These are phyloP conservation scores for Solen grandis DNA, from an alignment of 1,140 invertebrate species.

Conservation along the genomic window DNA sequence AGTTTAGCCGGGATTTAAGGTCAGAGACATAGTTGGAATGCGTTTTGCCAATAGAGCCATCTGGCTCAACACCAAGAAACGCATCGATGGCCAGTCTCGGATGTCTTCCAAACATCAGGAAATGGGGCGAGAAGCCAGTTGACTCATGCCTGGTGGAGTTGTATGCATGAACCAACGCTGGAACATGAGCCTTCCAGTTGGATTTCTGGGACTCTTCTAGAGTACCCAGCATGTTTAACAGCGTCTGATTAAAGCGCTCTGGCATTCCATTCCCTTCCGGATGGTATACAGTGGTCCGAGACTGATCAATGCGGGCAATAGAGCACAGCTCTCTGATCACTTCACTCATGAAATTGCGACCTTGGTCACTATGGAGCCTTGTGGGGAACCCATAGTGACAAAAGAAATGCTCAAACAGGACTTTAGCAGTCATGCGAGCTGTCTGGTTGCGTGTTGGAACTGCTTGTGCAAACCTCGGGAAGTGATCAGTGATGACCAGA, in stretches of 20 bases:
- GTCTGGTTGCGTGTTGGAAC: constrained; percentile 31
- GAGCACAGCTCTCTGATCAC: constrained; percentile 59
- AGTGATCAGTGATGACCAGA: constrained; percentile 50
- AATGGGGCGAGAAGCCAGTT: constrained; percentile 39
- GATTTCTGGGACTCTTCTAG: constrained; percentile 60
- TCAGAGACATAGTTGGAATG: constrained; percentile 10
- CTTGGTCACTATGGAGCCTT: constrained; percentile 63
- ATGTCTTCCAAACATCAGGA: constrained; percentile 54
- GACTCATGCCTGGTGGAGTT: constrained; percentile 45
- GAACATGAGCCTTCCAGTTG: constrained; percentile 54
- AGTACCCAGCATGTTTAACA: constrained; percentile 60
- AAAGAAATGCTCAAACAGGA: constrained; percentile 27
- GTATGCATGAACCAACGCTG: constrained; percentile 51
- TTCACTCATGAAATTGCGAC: constrained; percentile 59
- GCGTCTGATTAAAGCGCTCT: constrained; percentile 59
- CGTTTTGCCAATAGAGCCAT: not conserved
- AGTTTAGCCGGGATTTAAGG: constrained; percentile 1
- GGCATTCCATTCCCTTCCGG: constrained; percentile 54
- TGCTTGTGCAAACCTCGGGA: constrained; percentile 39
- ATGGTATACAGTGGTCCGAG: constrained; percentile 60
- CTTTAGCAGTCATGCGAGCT: constrained; percentile 39
- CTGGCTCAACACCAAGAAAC: not conserved
- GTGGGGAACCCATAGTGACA: constrained; percentile 33
- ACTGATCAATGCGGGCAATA: constrained; percentile 48
- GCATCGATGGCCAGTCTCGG: constrained; percentile 33